Evolutionary conservation across 2,113 vertebrate genomes (phyloP), one percentile per base, ranked within the genome.

Genomic region (Phrynosoma blainvillii): DNA sequence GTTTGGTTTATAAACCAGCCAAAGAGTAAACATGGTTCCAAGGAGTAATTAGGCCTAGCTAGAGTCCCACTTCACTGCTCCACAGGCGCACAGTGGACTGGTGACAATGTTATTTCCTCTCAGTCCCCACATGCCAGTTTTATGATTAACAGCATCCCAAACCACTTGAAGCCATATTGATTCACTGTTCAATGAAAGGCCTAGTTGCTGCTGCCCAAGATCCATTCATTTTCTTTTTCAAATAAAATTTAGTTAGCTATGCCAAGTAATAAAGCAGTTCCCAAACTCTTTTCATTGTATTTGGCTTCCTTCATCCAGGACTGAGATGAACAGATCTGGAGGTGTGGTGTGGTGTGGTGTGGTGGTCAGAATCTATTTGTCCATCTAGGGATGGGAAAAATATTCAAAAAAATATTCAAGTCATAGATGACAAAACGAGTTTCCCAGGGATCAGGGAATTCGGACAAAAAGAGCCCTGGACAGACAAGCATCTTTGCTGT

Each of bases 141-240:
- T 87, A 88, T 93, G 93, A 94, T 96, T 94, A 95, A 95, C 91
- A 91, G 91, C 93, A 91, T 95, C 92, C 93, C 94, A 62, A 89
- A 89, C 85, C 95, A 90, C 93, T 92, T 91, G 93, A 82, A 92
- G 94, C 90, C 66, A 92, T 92, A 94, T 95, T 85, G 95, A 95
- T 94, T 95, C 92, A 74, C 21, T 91, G 92, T 89, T 84, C 92
- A 87, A 66, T 91, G 87, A 87, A 82, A 87, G 86, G 86, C 74
- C 91, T 91, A 94, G 92, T 82, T 42, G 89, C 84, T 90, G 79
- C 92, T 92, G 90, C 86, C 90, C 65, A 83, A 79, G 36, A 81
- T 84, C 5, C n/a, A 8, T 89, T 13, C 0, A 70, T 90, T 86
- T 87, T 47, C 20, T 71, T 73, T 76, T 68, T 74, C 65, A 90